Conservation (phyloP, 2,113 vertebrate genomes). For the Oxygymnocypris stewartii region DNA sequence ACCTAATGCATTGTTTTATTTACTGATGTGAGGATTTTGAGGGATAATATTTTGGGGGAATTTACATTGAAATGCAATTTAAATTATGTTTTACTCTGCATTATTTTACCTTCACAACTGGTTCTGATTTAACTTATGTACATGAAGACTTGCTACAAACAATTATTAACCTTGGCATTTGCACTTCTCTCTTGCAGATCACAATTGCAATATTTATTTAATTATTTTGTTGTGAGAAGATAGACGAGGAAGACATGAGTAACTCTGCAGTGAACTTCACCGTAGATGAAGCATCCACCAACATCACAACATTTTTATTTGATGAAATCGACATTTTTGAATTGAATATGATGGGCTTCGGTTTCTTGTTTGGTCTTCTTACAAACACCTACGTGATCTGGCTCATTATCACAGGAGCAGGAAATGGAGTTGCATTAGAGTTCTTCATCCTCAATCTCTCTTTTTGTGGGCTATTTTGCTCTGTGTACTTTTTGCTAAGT, state of each 20-base stretch:
- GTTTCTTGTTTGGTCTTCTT: conserved; percentile 21
- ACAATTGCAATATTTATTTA: not conserved
- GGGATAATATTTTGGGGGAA: not conserved
- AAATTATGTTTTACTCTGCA: too few relatives aligned
- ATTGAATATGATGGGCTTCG: not conserved
- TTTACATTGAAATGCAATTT: not conserved
- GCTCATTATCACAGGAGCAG: not conserved
- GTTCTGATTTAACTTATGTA: not conserved
- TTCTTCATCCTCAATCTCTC: conserved; percentile 19
- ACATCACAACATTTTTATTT: not conserved
- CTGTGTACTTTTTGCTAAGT: not conserved
- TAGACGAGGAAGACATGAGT: not conserved
- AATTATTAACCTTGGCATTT: not conserved
- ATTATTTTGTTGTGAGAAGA: not conserved
- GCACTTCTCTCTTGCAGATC: not conserved
- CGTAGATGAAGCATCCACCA: too few relatives aligned
- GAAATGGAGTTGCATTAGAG: not conserved
- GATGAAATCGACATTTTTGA: not conserved
- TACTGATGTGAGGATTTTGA: too few relatives aligned
- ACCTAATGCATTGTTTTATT: too few relatives aligned
- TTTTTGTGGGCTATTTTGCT: conserved; percentile 19
- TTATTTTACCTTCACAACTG: not conserved
- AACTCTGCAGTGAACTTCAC: not conserved
- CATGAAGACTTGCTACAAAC: not conserved
- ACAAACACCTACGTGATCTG: not conserved